These are phyloP conservation scores for Uloborus plumipes DNA, from an alignment of 2,888 invertebrate species.

Conservation along the genomic window DNA sequence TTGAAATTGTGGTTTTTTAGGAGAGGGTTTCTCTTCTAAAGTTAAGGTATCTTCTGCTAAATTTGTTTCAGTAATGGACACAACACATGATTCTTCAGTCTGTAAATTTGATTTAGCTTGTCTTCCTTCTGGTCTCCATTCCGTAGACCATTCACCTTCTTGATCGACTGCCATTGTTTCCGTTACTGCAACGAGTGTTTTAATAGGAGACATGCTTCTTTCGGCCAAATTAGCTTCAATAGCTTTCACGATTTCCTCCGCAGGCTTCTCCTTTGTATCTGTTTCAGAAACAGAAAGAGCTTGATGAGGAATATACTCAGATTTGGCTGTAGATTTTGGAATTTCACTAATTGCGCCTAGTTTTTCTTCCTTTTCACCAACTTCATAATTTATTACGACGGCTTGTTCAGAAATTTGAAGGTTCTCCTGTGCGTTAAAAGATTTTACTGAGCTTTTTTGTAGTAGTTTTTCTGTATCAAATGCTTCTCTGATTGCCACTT, in stretches of 20 bases:
- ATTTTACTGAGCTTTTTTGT: slow-evolving; percentile 27
- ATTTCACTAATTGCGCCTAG: slow-evolving; percentile 19
- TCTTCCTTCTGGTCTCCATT: slow-evolving; percentile 66
- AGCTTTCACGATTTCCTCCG: not conserved
- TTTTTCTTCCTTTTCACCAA: slow-evolving; percentile 37
- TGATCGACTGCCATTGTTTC: slow-evolving; percentile 66
- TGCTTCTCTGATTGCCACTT: slow-evolving; percentile 23
- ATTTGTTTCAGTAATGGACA: slow-evolving; percentile 57
- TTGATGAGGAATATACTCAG: slow-evolving; percentile 59
- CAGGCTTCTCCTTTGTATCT: slow-evolving; percentile 42
- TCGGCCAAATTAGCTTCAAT: slow-evolving; percentile 28
- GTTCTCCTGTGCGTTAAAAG: slow-evolving; percentile 36
- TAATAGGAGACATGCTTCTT: slow-evolving; percentile 17
- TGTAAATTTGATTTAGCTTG: slow-evolving; percentile 27
- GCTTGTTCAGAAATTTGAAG: slow-evolving; percentile 36
- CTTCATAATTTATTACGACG: slow-evolving; percentile 18
- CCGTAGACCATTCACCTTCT: slow-evolving; percentile 68
- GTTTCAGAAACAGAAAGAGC: slow-evolving; percentile 63
- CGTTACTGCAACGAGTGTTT: slow-evolving; percentile 27
- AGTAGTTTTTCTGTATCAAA: slow-evolving; percentile 43
- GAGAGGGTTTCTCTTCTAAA: slow-evolving; percentile 69
- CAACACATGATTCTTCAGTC: slow-evolving; percentile 43
- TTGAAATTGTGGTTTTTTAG: slow-evolving; percentile 38
- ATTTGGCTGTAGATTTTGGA: slow-evolving; percentile 28
- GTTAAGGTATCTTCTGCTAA: slow-evolving; percentile 52